Evolutionary conservation across 2,888 invertebrate species (phyloP).

Genomic region (Gymnocheta viridis): DNA sequence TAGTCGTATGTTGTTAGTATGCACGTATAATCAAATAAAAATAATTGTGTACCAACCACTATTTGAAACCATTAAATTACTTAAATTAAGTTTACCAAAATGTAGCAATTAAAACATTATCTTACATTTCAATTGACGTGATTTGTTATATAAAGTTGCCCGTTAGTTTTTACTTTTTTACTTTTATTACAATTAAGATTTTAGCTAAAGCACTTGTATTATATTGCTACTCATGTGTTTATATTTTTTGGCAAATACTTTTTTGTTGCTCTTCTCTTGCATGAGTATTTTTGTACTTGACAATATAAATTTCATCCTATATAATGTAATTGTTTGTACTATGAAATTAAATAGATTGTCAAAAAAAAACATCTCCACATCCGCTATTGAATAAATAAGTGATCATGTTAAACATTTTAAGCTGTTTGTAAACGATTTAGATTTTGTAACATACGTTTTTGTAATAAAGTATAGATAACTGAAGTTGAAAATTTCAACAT

Average conservation of each 20-base stretch:
- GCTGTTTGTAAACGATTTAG: neutral
- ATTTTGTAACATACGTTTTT: too few species aligned
- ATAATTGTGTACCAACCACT: slow-evolving; percentile 19
- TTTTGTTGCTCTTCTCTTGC: slow-evolving; percentile 3
- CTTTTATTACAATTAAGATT: neutral
- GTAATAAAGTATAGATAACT: too few species aligned
- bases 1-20: too few species aligned
- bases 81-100: slow-evolving; percentile 39
- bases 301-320: slow-evolving; percentile 32
- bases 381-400: neutral
- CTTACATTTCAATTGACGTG: slow-evolving; percentile 41
- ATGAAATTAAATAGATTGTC: neutral
- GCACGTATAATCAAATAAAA: neutral
- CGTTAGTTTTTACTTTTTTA: neutral
- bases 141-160: slow-evolving; percentile 30
- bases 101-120: slow-evolving; percentile 58
- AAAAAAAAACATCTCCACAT: neutral
- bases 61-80: slow-evolving; percentile 47
- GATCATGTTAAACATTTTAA: neutral
- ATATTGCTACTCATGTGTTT: neutral
- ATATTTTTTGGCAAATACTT: neutral
- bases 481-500: too few species aligned
- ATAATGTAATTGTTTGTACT: slow-evolving; percentile 13
- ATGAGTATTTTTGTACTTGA: slow-evolving; percentile 37
- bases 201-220: neutral